Percentiles rank a stretch among this genome's conserved stretches.
These are phyloP conservation scores for Bombus sibiricus DNA, from an alignment of 1,140 invertebrate species.

Conservation along the genomic window DNA sequence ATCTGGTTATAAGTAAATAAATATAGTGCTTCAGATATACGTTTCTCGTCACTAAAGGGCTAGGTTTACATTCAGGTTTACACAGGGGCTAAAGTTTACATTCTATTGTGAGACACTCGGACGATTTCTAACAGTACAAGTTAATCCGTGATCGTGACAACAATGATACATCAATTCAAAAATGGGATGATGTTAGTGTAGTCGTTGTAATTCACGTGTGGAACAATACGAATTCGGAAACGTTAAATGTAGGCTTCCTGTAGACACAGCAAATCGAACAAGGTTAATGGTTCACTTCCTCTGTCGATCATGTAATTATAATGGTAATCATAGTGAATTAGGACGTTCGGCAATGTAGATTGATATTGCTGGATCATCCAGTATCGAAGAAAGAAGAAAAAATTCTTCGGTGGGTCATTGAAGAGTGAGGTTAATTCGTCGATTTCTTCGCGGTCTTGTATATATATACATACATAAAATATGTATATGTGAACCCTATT, in stretches of 20 bases:
- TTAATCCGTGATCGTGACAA: background rate
- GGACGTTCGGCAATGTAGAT: background rate
- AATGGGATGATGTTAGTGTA: background rate
- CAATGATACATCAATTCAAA: background rate
- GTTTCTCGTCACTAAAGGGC: background rate
- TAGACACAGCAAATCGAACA: slow-evolving; percentile 47
- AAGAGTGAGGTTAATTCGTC: background rate
- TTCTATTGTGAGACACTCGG: background rate
- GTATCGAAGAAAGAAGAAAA: background rate
- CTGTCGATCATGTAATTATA: slow-evolving; percentile 35
- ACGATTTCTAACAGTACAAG: background rate
- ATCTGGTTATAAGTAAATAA: background rate
- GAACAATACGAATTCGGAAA: slow-evolving; percentile 56
- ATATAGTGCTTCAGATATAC: background rate
- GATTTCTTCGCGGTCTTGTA: background rate
- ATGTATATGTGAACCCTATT: background rate
- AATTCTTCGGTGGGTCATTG: background rate
- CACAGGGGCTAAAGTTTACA: background rate
- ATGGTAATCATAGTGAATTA: slow-evolving; percentile 36
- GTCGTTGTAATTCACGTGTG: background rate
- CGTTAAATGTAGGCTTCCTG: slow-evolving; percentile 62
- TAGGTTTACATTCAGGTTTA: too few relatives aligned
- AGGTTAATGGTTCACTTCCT: slow-evolving; percentile 67
- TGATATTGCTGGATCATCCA: background rate
- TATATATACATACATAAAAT: background rate